phyloP scores from a whole-genome alignment of 2,888 invertebrate species.

The Holacanthella duospinosa region DNA sequence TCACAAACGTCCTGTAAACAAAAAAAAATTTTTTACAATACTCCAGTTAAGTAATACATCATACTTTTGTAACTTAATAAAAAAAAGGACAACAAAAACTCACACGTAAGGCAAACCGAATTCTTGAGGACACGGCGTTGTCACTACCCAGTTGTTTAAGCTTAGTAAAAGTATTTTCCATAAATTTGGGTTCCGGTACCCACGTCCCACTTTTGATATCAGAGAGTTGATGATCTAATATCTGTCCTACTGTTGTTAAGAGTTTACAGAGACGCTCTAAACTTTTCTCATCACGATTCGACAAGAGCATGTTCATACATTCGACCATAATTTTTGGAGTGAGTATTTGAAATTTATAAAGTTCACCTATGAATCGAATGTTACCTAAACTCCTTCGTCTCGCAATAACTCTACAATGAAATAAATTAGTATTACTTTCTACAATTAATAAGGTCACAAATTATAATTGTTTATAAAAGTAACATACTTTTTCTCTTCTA shows the following conservation, averaged over 20 bases:
- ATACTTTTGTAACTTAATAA: too few relatives aligned
- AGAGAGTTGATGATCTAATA: constrained; percentile 51
- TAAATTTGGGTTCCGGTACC: constrained; percentile 28
- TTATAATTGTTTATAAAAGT: too few relatives aligned
- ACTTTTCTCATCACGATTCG: constrained; percentile 66
- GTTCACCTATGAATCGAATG: constrained; percentile 61
- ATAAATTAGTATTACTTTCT: too few relatives aligned
- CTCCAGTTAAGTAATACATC: too few relatives aligned
- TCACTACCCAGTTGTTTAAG: constrained; percentile 48
- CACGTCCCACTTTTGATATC: constrained; percentile 26
- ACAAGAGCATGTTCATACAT: constrained; percentile 67
- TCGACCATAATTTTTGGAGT: constrained; percentile 76
- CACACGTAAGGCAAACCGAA: constrained; percentile 47
- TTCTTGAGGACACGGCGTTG: constrained; percentile 45
- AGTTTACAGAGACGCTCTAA: constrained; percentile 87
- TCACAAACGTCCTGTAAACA: constrained; percentile 78
- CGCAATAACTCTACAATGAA: constrained; percentile 28
- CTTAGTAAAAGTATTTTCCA: constrained; percentile 53
- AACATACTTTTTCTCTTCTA: constrained; percentile 28
- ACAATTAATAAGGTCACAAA: too few relatives aligned
- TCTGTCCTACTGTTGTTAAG: constrained; percentile 79
- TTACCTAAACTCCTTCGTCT: constrained; percentile 34
- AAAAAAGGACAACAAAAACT: too few relatives aligned
- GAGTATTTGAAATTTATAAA: constrained; percentile 82
- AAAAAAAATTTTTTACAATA: too few relatives aligned